These are phyloP conservation scores for Sphaeridia pumilis DNA, from an alignment of 2,888 invertebrate species.

Conservation along the genomic window DNA sequence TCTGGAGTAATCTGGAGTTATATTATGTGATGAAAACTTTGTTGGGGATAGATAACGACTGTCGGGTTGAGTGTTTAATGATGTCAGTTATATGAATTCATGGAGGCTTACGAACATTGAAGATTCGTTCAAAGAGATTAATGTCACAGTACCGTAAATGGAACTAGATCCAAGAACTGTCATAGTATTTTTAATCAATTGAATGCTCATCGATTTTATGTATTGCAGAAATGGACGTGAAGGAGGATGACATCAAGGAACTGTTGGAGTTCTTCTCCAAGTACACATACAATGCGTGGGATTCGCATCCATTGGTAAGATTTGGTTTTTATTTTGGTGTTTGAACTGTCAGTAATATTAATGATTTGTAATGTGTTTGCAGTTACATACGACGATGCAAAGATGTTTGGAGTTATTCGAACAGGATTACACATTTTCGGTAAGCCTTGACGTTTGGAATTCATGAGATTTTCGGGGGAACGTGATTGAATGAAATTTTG, in stretches of 20 bases:
- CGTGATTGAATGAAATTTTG: neutral
- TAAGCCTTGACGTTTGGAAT: constrained; percentile 37
- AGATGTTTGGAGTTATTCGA: constrained; percentile 54
- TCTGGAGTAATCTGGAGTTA: too few species aligned
- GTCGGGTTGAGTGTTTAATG: too few species aligned
- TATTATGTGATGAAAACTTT: too few species aligned
- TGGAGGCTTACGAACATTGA: too few species aligned
- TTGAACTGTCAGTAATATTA: neutral
- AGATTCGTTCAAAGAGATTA: neutral
- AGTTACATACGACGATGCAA: constrained; percentile 50
- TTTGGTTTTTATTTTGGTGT: constrained; percentile 12
- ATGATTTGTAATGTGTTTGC: constrained; percentile 35
- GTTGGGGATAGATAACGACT: too few species aligned
- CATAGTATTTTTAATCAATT: neutral
- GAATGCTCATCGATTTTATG: neutral
- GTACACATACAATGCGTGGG: constrained; percentile 54
- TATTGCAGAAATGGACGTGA: constrained; percentile 22
- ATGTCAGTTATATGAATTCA: too few species aligned
- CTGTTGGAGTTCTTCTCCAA: constrained; percentile 54
- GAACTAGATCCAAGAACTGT: neutral
- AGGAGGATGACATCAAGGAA: constrained; percentile 47
- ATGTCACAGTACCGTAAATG: neutral
- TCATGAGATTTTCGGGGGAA: too few species aligned
- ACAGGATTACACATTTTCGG: constrained; percentile 54
- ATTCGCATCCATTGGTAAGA: constrained; percentile 48